Conservation (phyloP, 2,113 vertebrate species). For the Periophthalmodon schlosseri region DNA sequence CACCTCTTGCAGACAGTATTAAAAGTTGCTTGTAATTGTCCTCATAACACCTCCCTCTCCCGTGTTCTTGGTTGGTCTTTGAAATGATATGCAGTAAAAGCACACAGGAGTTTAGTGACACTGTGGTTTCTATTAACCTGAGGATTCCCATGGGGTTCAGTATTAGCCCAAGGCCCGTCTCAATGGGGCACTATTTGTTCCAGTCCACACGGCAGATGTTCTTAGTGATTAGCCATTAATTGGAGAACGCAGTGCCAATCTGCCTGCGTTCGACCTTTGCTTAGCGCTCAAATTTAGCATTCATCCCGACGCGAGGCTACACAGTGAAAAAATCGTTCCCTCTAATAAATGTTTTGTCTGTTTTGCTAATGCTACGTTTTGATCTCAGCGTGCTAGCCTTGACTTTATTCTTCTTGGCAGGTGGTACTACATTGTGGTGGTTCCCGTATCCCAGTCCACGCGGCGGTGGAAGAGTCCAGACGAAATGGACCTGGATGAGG, state of each 20-base stretch:
- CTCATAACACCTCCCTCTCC: constrained; percentile 31
- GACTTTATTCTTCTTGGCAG: constrained; percentile 71
- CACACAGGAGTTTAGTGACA: constrained; percentile 23
- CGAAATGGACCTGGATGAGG: constrained; percentile 95
- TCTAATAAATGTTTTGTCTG: constrained; percentile 33
- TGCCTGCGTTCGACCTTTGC: constrained; percentile 57
- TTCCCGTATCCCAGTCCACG: constrained; percentile 80
- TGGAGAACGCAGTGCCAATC: constrained; percentile 58
- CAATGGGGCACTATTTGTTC: constrained; percentile 63
- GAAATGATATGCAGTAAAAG: constrained; percentile 22
- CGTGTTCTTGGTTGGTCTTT: constrained; percentile 15
- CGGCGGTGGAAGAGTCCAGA: constrained; percentile 87
- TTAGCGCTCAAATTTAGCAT: constrained; percentile 40
- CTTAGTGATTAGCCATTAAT: constrained; percentile 71
- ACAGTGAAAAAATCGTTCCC: constrained; percentile 15
- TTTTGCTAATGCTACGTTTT: constrained; percentile 30
- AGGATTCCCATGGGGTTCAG: constrained; percentile 50
- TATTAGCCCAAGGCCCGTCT: constrained; percentile 52
- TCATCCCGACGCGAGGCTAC: constrained; percentile 22
- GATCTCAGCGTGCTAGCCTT: constrained; percentile 31
- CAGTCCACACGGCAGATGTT: constrained; percentile 66
- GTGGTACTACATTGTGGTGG: constrained; percentile 96
- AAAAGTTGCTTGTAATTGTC: constrained; percentile 11
- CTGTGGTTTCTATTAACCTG: constrained; percentile 60
- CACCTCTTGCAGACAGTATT: neutral